Percentiles rank a stretch among this genome's conserved stretches.
Conservation (phyloP, 1,140 invertebrate genomes). For the Drosophila lacteicornis region DNA sequence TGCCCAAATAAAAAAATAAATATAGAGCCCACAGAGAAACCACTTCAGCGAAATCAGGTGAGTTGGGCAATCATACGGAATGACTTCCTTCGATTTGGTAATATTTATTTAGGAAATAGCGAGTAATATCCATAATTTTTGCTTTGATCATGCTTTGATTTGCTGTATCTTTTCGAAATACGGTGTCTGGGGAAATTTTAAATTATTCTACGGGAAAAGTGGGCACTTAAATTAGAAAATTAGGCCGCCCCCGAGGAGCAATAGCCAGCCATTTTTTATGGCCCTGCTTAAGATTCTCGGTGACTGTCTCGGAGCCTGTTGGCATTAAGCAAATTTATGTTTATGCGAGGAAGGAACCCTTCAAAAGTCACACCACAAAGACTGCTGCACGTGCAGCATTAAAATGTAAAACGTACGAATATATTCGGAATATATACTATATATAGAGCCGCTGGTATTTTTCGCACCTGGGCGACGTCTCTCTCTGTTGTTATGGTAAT, state of each 20-base stretch:
- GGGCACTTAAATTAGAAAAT: slow-evolving; percentile 13
- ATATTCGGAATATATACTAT: slow-evolving; percentile 7
- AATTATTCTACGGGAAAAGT: background rate
- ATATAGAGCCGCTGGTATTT: background rate
- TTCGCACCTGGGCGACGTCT: slow-evolving; percentile 36
- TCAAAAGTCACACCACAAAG: slow-evolving; percentile 13
- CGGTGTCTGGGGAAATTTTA: background rate
- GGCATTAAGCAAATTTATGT: slow-evolving; percentile 32
- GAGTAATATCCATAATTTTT: slow-evolving; percentile 28
- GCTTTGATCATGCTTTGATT: slow-evolving; percentile 30
- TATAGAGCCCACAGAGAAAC: background rate
- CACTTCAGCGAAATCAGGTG: slow-evolving; percentile 56
- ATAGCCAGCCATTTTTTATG: slow-evolving; percentile 4
- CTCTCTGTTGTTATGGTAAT: slow-evolving; percentile 50
- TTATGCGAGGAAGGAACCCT: slow-evolving; percentile 12
- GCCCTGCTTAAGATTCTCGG: background rate
- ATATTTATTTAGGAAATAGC: background rate
- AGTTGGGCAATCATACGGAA: slow-evolving; percentile 28
- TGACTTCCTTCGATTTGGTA: slow-evolving; percentile 13
- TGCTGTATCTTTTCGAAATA: background rate
- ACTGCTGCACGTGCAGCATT: slow-evolving; percentile 23
- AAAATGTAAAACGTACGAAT: slow-evolving; percentile 18
- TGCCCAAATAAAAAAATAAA: slow-evolving; percentile 8
- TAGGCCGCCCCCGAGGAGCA: background rate
- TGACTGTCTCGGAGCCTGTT: background rate